phyloP scores from a whole-genome alignment of 1,140 invertebrate species.

The Drosophila fuyamai region DNA sequence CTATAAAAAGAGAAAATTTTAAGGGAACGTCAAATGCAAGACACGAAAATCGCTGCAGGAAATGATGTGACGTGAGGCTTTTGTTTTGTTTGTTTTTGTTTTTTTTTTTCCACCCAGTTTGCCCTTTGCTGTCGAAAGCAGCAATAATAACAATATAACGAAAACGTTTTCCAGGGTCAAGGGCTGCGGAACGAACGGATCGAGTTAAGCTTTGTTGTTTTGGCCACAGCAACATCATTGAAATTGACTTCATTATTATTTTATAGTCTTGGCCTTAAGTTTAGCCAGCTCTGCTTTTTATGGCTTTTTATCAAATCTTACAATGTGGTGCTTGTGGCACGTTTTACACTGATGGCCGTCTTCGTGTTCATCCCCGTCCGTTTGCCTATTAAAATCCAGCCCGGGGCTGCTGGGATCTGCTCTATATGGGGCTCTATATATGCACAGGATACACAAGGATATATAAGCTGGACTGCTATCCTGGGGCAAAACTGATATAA shows the following conservation, averaged over 20 bases:
- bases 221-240: constrained; percentile 62
- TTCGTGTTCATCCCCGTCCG: constrained; percentile 8
- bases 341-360: constrained; percentile 54
- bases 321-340: constrained; percentile 73
- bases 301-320: constrained; percentile 74
- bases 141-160: constrained; percentile 42
- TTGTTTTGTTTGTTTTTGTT: constrained; percentile 23
- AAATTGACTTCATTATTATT: constrained; percentile 82
- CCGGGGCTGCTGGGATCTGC: constrained; percentile 32
- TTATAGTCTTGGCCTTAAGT: constrained; percentile 63
- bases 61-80: constrained; percentile 72
- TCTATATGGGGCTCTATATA: constrained; percentile 15
- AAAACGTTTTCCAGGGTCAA: constrained; percentile 26
- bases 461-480: neutral
- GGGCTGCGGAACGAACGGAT: constrained; percentile 5
- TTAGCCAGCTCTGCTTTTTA: constrained; percentile 33
- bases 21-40: constrained; percentile 65
- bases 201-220: constrained; percentile 42
- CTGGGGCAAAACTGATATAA: constrained; percentile 30
- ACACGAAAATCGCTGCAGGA: constrained; percentile 74
- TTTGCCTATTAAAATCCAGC: constrained; percentile 71
- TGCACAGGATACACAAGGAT: constrained; percentile 18
- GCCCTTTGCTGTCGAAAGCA: constrained; percentile 61
- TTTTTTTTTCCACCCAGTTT: constrained; percentile 11
- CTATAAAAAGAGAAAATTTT: constrained; percentile 50